Evolutionary conservation across 92 coral and sea anemone species (phyloP).

Genomic region (Ricordea florida): DNA sequence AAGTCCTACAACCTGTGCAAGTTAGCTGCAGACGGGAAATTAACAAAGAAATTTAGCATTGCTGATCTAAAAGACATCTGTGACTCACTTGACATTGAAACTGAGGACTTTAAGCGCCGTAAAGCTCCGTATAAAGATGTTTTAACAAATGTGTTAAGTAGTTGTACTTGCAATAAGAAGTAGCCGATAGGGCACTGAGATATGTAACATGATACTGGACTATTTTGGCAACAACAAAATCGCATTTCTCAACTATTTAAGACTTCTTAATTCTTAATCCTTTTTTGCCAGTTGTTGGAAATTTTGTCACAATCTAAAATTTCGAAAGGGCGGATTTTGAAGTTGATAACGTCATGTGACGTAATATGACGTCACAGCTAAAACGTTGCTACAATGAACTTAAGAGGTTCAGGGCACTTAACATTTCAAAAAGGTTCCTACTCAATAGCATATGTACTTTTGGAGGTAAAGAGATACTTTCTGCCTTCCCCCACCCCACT

Average conservation of each 20-base stretch:
- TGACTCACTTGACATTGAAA: slow-evolving; percentile 25
- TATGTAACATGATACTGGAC: no score
- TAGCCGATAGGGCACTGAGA: no score
- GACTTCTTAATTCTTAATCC: no score
- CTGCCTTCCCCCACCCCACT: slow-evolving; percentile 4
- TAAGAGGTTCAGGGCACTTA: slow-evolving; percentile 5
- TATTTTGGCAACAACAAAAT: no score
- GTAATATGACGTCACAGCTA: slow-evolving; percentile 19
- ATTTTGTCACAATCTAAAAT: slow-evolving; percentile 6
- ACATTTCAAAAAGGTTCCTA: neutral
- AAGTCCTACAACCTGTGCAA: slow-evolving; percentile 40
- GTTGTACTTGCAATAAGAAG: no score
- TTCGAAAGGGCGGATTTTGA: slow-evolving; percentile 20
- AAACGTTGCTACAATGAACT: slow-evolving; percentile 9
- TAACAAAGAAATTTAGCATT: slow-evolving; percentile 29
- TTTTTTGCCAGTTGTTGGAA: no score
- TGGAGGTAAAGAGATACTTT: slow-evolving; percentile 18
- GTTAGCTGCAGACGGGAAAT: slow-evolving; percentile 39
- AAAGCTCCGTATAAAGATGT: no score
- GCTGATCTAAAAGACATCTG: slow-evolving; percentile 36
- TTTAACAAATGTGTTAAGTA: no score
- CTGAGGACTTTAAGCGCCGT: slow-evolving; percentile 11
- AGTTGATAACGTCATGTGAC: slow-evolving; percentile 22
- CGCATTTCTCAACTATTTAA: no score
- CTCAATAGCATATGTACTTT: slow-evolving; percentile 20